phyloP scores from a whole-genome alignment of 2,113 vertebrate species.

The Ochotona curzoniae region DNA sequence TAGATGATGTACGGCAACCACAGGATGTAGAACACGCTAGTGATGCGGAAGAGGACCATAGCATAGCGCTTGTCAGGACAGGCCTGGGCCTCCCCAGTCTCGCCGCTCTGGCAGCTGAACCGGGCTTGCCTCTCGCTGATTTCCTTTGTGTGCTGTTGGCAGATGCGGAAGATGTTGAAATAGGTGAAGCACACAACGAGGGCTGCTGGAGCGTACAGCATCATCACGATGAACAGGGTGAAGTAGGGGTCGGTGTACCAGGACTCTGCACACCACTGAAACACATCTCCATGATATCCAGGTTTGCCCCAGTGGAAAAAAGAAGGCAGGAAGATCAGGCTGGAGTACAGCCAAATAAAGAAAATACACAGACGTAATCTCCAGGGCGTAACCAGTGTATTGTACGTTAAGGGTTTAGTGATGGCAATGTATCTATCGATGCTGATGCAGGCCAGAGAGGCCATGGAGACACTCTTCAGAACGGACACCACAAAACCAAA shows the following conservation, averaged over 20 bases:
- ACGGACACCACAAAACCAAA: slow-evolving; percentile 98
- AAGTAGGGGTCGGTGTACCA: slow-evolving; percentile 94
- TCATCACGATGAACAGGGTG: slow-evolving; percentile 95
- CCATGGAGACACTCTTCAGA: slow-evolving; percentile 98
- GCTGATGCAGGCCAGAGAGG: slow-evolving; percentile 96
- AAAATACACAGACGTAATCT: slow-evolving; percentile 94
- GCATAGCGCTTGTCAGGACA: slow-evolving; percentile 96
- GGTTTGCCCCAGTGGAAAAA: slow-evolving; percentile 98
- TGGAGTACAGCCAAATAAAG: slow-evolving; percentile 97
- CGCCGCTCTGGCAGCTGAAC: slow-evolving; percentile 91
- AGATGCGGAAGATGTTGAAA: slow-evolving; percentile 98
- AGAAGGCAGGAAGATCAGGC: slow-evolving; percentile 94
- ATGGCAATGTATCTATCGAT: slow-evolving; percentile 98
- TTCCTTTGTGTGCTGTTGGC: slow-evolving; percentile 97
- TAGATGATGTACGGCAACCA: slow-evolving; percentile 99
- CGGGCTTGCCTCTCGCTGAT: slow-evolving; percentile 95
- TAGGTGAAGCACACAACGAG: slow-evolving; percentile 98
- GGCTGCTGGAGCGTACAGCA: slow-evolving; percentile 96
- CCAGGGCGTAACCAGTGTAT: slow-evolving; percentile 94
- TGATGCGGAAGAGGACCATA: slow-evolving; percentile 97
- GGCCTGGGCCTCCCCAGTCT: slow-evolving; percentile 87
- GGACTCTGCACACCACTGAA: slow-evolving; percentile 93
- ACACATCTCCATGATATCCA: slow-evolving; percentile 97
- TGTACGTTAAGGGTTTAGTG: slow-evolving; percentile 95
- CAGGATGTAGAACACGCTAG: slow-evolving; percentile 98